Evolutionary conservation across 1,140 invertebrate species (phyloP).

Genomic region (Vanessa atalanta): DNA sequence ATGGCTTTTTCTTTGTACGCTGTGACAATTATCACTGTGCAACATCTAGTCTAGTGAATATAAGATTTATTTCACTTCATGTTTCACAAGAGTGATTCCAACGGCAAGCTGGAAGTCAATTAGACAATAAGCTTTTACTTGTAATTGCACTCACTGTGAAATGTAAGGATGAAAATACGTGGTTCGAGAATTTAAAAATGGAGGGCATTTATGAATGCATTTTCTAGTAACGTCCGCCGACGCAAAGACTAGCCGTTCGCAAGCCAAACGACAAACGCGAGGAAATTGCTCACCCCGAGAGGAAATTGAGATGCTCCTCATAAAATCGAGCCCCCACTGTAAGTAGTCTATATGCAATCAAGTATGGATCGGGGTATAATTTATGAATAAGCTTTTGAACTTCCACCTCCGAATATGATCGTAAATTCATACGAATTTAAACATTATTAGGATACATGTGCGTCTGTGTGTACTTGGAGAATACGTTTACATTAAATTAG

Average conservation of each 20-base stretch:
- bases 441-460: neutral
- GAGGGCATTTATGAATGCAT: neutral
- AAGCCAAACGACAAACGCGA: conserved; percentile 51
- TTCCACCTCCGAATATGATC: conserved; percentile 39
- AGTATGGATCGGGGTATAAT: conserved; percentile 44
- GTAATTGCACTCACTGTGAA: neutral
- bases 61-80: too few relatives aligned
- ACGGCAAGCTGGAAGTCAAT: too few relatives aligned
- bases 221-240: neutral
- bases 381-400: conserved; percentile 47
- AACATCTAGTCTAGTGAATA: too few relatives aligned
- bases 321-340: conserved; percentile 50
- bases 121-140: too few relatives aligned
- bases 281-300: conserved; percentile 56
- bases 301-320: conserved; percentile 60
- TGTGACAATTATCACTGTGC: too few relatives aligned
- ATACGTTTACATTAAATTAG: neutral
- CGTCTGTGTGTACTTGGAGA: neutral
- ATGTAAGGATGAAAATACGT: neutral
- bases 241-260: conserved; percentile 4
- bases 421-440: conserved; percentile 34
- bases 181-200: neutral
- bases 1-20: too few relatives aligned
- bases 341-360: conserved; percentile 53
- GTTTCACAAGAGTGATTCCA: too few relatives aligned